Conservation (phyloP, 2,113 vertebrate genomes). For the Labeo catla region DNA sequence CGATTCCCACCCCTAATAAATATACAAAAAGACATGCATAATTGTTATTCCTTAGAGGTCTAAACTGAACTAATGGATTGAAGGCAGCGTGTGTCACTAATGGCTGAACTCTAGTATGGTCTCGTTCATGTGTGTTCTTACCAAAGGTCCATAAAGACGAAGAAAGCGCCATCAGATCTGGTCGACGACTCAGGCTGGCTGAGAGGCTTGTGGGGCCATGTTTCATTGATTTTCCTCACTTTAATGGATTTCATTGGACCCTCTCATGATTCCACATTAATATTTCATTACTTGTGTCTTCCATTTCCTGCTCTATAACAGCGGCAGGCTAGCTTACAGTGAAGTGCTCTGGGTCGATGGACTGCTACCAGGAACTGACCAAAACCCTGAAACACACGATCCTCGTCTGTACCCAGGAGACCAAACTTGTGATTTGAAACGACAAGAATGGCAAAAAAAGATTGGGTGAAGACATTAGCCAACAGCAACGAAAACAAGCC, state of each 20-base stretch:
- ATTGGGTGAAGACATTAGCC: constrained; percentile 30
- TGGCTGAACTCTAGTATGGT: not conserved
- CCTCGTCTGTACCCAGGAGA: not conserved
- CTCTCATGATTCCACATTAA: constrained; percentile 67
- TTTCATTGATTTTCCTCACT: constrained; percentile 60
- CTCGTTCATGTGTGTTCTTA: constrained; percentile 19
- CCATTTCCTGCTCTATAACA: constrained; percentile 62
- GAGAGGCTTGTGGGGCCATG: not conserved
- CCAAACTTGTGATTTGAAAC: constrained; percentile 7
- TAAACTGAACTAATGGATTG: not conserved
- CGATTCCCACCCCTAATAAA: not conserved
- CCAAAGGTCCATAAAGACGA: constrained; percentile 8
- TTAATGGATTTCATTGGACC: constrained; percentile 69
- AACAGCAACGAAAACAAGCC: not conserved
- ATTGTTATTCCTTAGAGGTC: too few relatives aligned
- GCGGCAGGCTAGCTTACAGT: constrained; percentile 31
- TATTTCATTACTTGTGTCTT: constrained; percentile 66
- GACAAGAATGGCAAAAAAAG: constrained; percentile 9
- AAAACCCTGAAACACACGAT: not conserved
- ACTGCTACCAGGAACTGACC: constrained; percentile 33
- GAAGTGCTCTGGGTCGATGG: constrained; percentile 53
- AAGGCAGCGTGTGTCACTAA: not conserved
- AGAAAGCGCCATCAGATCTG: constrained; percentile 43
- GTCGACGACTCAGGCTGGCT: constrained; percentile 1
- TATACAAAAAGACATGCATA: not conserved